A percentile compares a stretch with the other conserved stretches of the same genome.
Conservation (phyloP, 1,140 invertebrate species). For the Polypedilum vanderplanki region DNA sequence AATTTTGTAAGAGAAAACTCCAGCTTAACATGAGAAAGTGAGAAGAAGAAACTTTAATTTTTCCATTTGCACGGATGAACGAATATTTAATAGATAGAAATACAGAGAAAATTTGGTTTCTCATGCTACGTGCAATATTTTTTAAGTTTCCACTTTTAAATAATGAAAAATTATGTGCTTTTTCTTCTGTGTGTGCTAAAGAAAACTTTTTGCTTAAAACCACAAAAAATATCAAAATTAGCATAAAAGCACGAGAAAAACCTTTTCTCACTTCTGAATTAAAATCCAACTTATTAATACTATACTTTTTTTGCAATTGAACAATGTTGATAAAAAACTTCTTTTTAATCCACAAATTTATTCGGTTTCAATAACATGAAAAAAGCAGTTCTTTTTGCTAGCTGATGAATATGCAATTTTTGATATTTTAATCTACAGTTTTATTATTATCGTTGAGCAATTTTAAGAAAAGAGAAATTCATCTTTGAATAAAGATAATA, state of each 20-base stretch:
- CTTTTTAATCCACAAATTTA: not conserved
- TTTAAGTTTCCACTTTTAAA: slow-evolving; percentile 16
- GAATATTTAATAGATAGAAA: not conserved
- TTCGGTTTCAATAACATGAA: not conserved
- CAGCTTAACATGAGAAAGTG: no score
- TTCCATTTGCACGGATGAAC: slow-evolving; percentile 25
- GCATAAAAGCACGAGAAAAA: not conserved
- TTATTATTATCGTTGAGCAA: not conserved
- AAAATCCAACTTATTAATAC: not conserved
- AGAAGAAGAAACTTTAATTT: not conserved
- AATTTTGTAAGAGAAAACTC: no score
- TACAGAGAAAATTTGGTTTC: not conserved
- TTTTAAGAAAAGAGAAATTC: not conserved
- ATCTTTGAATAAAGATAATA: no score
- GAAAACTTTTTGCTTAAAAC: not conserved
- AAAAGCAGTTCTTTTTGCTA: not conserved
- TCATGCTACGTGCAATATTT: slow-evolving; percentile 20
- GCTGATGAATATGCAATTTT: slow-evolving; percentile 17
- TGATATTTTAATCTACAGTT: slow-evolving; percentile 2
- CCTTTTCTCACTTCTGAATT: not conserved
- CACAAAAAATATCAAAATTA: not conserved
- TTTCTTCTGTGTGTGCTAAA: slow-evolving; percentile 14
- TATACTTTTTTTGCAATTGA: no score
- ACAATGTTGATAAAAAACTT: slow-evolving; percentile 3
- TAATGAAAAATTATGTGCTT: slow-evolving; percentile 28